phyloP scores from a whole-genome alignment of 2,113 vertebrate species.

The Polyodon spathula region DNA sequence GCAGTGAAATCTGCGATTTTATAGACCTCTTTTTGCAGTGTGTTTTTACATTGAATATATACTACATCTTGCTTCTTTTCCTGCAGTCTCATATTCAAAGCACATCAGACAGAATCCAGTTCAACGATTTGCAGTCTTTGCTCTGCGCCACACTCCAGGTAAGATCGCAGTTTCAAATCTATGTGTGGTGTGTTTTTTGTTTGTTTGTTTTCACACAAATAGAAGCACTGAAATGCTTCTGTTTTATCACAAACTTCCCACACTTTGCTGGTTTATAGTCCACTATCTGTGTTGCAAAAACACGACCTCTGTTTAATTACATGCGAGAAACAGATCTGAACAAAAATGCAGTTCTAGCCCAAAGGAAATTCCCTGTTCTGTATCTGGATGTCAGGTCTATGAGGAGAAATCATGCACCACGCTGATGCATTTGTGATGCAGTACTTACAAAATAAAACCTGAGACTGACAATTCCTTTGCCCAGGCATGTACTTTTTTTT shows the following conservation, averaged over 20 bases:
- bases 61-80: conserved; percentile 9
- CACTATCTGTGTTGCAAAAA: too few relatives aligned
- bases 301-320: too few relatives aligned
- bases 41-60: too few relatives aligned
- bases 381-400: neutral
- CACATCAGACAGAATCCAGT: conserved; percentile 94
- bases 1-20: too few relatives aligned
- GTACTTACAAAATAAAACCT: neutral
- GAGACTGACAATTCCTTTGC: neutral
- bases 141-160: conserved; percentile 96
- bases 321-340: too few relatives aligned
- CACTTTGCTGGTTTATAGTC: too few relatives aligned
- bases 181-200: neutral
- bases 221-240: neutral
- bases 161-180: conserved; percentile 9
- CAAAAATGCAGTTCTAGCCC: too few relatives aligned
- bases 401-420: conserved; percentile 1
- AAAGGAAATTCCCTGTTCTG: too few relatives aligned
- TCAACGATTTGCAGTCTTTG: conserved; percentile 94
- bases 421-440: conserved; percentile 1
- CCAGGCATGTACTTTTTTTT: too few relatives aligned
- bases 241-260: too few relatives aligned
- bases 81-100: conserved; percentile 94
- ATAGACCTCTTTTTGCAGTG: too few relatives aligned
- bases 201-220: neutral